Evolutionary conservation across 2,113 vertebrate genomes (phyloP).

Genomic region (Rhabdomys dilectus): DNA sequence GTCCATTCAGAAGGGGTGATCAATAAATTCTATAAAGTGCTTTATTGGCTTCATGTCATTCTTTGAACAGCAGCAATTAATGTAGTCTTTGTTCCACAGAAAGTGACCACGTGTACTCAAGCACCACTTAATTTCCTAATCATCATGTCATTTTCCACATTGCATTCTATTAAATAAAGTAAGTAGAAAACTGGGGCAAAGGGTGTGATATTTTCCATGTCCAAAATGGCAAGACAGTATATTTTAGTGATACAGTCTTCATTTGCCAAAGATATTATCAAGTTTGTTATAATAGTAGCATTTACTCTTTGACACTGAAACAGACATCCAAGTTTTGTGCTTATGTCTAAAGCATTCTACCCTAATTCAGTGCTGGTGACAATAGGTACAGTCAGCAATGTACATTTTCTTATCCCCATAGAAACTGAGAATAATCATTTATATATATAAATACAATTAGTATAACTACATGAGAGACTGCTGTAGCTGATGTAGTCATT

Average conservation of each 20-base stretch:
- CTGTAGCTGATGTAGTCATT: conserved; percentile 61
- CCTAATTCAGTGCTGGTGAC: background rate
- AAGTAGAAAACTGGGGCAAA: background rate
- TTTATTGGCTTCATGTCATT: conserved; percentile 56
- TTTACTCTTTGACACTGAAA: conserved; percentile 46
- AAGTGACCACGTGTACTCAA: background rate
- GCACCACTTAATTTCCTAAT: conserved; percentile 61
- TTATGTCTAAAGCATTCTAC: background rate
- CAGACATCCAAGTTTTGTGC: background rate
- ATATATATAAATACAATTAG: conserved; percentile 78
- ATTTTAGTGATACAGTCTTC: conserved; percentile 20
- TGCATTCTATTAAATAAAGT: conserved; percentile 29
- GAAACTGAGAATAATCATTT: conserved; percentile 76
- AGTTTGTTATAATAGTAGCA: background rate
- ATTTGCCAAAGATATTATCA: background rate
- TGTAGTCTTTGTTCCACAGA: conserved; percentile 41
- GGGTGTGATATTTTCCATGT: background rate
- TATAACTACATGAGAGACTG: conserved; percentile 56
- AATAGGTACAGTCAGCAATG: conserved; percentile 55
- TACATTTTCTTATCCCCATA: conserved; percentile 61
- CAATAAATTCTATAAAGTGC: background rate
- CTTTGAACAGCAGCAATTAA: conserved; percentile 36
- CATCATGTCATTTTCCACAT: conserved; percentile 47
- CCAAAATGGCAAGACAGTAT: background rate
- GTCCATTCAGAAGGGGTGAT: background rate